Conservation (phyloP, 2,888 invertebrate genomes). For the Nasonia oneida region DNA sequence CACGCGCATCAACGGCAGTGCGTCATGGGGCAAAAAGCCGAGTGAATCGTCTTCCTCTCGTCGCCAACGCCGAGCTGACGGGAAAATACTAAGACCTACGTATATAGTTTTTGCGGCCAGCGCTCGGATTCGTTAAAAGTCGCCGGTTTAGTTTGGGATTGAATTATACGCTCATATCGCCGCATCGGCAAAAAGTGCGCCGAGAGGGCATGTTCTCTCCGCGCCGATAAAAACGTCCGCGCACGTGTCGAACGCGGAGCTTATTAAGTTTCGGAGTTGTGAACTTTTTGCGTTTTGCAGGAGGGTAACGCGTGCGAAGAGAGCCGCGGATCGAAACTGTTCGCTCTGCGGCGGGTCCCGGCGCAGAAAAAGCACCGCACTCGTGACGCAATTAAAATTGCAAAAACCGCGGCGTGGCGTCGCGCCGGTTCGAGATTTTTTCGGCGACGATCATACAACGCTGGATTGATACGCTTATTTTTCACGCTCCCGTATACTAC, state of each 20-base stretch:
- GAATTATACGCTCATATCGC: slow-evolving; percentile 33
- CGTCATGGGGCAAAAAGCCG: neutral
- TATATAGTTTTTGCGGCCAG: neutral
- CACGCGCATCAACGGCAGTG: neutral
- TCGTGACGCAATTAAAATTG: neutral
- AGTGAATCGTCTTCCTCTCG: slow-evolving; percentile 34
- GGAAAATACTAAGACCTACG: slow-evolving; percentile 4
- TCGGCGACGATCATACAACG: neutral
- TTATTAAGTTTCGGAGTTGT: slow-evolving; percentile 49
- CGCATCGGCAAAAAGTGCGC: neutral
- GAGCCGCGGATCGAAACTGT: neutral
- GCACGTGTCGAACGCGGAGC: slow-evolving; percentile 48
- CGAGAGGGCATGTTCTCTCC: neutral
- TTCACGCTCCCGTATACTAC: too few species aligned
- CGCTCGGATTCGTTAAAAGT: slow-evolving; percentile 31
- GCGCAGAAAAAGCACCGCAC: neutral
- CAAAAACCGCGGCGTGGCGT: neutral
- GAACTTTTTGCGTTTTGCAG: neutral
- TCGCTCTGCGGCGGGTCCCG: slow-evolving; percentile 1
- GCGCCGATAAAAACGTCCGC: slow-evolving; percentile 44
- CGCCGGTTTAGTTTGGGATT: slow-evolving; percentile 8
- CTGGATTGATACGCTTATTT: too few species aligned
- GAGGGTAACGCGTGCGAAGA: neutral
- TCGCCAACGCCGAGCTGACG: neutral
- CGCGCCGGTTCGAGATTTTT: neutral